Evolutionary conservation across 1,140 invertebrate species (phyloP).

Genomic region (Wasmannia auropunctata): DNA sequence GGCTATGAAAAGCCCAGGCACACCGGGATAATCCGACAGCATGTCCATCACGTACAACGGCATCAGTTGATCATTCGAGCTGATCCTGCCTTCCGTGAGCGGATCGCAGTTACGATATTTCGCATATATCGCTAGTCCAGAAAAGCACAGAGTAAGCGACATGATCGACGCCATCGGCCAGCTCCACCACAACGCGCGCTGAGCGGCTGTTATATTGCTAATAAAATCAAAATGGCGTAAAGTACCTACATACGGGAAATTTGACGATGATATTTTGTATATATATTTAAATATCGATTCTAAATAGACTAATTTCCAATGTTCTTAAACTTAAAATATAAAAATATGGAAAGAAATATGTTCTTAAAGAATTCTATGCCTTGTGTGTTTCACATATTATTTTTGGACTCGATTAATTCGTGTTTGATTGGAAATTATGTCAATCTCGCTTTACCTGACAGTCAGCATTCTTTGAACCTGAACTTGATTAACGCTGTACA

Average conservation of each 20-base stretch:
- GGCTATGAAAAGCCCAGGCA: slow-evolving; percentile 87
- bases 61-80: slow-evolving; percentile 88
- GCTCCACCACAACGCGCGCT: slow-evolving; percentile 89
- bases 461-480: slow-evolving; percentile 81
- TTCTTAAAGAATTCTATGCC: background rate
- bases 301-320: background rate
- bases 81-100: slow-evolving; percentile 86
- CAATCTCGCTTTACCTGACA: slow-evolving; percentile 71
- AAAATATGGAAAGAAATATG: background rate
- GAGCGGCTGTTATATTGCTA: slow-evolving; percentile 89
- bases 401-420: background rate
- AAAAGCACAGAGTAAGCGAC: slow-evolving; percentile 90
- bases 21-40: slow-evolving; percentile 88
- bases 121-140: slow-evolving; percentile 92
- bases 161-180: slow-evolving; percentile 89
- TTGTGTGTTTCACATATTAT: background rate
- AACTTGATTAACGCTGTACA: slow-evolving; percentile 94
- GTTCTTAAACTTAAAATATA: background rate
- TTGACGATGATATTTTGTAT: background rate
- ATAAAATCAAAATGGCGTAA: slow-evolving; percentile 86
- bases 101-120: slow-evolving; percentile 92
- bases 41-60: slow-evolving; percentile 93
- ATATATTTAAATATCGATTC: background rate
- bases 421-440: slow-evolving; percentile 46
- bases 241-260: background rate